Evolutionary conservation across 2,113 vertebrate genomes (phyloP), one percentile per base, ranked within the genome.

Genomic region (Girardinichthys multiradiatus): DNA sequence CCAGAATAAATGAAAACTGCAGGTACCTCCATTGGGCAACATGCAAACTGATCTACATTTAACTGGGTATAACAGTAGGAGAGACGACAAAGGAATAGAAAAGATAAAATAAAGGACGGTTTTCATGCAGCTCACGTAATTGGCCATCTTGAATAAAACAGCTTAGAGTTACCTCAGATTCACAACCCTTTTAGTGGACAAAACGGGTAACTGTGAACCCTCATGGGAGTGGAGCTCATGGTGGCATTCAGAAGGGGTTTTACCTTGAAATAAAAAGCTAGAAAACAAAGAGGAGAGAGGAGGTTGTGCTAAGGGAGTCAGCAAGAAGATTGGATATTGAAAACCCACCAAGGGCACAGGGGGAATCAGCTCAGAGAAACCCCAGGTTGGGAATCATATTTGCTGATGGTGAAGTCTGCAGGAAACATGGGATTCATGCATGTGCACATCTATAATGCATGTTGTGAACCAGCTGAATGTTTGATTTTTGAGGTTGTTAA

Each of bases 61-160:
- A 57, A 67, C 59, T 39, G 37, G 37, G 57, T 12, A 39, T 35
- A 26, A 31, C 74, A 29, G 30, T 21, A 39, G 14, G 9, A n/a
- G 21, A 69, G 58, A 30, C 17, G 31, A 9, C 57, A 33, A 30
- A 39, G 58, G 21, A 27, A 29, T 21, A 63, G 28, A 68, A 37
- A 69, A 2, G 13, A 4, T 4, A 63, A 72, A 67, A 54, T 70
- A 10, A 35, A 12, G 1, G 13, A 30, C 3, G 8, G 61, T 84
- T 83, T 64, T 73, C 42, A 87, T 85, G 76, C 81, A 68, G 76
- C 75, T 87, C 87, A 82, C 61, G 45, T 39, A 60, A 67, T 27
- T 21, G 45, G 45, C 54, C 54, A 4, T 73, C 37, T 51, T 51
- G 77, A 76, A 67, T 69, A 61, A 65, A 71, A 80, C 57, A 31